A percentile compares a stretch with the other conserved stretches of the same genome.
Conservation (phyloP, 2,888 invertebrate species). For the Chrysolina americana region DNA sequence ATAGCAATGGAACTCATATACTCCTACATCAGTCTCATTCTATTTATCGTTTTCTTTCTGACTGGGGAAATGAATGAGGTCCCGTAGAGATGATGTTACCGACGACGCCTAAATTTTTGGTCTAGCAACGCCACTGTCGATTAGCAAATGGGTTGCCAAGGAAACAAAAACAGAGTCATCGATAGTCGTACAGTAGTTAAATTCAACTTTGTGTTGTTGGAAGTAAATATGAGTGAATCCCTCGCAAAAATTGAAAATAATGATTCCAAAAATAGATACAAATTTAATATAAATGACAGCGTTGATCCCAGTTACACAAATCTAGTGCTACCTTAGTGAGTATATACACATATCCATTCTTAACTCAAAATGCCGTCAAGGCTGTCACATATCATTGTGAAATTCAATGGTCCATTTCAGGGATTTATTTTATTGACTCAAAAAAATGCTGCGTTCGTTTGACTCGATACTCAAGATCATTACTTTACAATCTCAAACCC, state of each 20-base stretch:
- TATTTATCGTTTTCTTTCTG: too few species aligned
- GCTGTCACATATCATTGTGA: neutral
- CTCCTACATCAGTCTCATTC: too few species aligned
- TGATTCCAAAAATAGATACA: neutral
- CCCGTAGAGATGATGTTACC: too few species aligned
- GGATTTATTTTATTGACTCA: too few species aligned
- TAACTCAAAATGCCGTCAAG: neutral
- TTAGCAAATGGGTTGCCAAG: neutral
- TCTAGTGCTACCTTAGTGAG: constrained; percentile 77
- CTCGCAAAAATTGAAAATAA: neutral
- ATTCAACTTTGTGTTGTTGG: neutral
- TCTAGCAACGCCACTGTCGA: too few species aligned
- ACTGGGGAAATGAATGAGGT: too few species aligned
- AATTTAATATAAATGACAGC: constrained; percentile 48
- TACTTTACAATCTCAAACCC: too few species aligned
- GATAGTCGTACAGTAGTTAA: constrained; percentile 8
- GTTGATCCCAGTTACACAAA: constrained; percentile 75
- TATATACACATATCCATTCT: constrained; percentile 51
- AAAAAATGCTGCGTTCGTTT: too few species aligned
- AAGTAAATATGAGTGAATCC: neutral
- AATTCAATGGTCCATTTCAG: neutral
- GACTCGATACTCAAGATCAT: too few species aligned
- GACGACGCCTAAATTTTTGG: too few species aligned
- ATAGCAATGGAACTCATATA: too few species aligned
- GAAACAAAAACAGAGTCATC: constrained; percentile 7